These are phyloP conservation scores for Drosophila infuscata DNA, from an alignment of 2,888 invertebrate species.

Conservation along the genomic window DNA sequence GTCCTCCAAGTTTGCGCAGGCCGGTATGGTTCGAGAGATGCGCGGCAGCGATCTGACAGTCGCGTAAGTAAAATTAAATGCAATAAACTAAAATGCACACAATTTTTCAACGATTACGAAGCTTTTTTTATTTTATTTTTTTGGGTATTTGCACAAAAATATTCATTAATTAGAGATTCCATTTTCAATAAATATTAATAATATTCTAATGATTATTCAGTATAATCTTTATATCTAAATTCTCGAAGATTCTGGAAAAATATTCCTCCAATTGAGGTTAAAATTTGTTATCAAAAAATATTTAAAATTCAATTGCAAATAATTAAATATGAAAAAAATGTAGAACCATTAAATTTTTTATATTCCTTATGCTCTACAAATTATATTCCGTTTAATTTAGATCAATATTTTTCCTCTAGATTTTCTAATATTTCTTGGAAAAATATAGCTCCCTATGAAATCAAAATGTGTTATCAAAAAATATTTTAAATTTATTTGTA, in stretches of 20 bases:
- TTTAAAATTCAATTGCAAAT: no score
- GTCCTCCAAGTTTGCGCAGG: slow-evolving; percentile 90
- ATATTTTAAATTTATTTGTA: not conserved
- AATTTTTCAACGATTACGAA: not conserved
- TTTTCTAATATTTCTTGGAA: not conserved
- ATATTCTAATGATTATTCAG: not conserved
- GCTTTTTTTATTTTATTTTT: no score
- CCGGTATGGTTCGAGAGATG: slow-evolving; percentile 94
- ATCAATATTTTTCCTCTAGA: not conserved
- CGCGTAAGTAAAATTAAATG: slow-evolving; percentile 85
- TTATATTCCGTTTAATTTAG: not conserved
- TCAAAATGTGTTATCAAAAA: not conserved
- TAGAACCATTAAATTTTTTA: no score
- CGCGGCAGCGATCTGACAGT: slow-evolving; percentile 92
- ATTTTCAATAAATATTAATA: not conserved
- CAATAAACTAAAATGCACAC: not conserved
- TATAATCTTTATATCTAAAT: not conserved
- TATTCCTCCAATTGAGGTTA: no score
- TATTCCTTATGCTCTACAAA: no score
- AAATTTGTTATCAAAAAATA: no score
- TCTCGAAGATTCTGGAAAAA: not conserved
- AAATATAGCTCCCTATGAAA: not conserved
- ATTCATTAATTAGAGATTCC: not conserved
- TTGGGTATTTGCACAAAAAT: not conserved
- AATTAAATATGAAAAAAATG: no score